Conservation (phyloP, 2,797 vertebrate species). For the Tangara arthus region DNA sequence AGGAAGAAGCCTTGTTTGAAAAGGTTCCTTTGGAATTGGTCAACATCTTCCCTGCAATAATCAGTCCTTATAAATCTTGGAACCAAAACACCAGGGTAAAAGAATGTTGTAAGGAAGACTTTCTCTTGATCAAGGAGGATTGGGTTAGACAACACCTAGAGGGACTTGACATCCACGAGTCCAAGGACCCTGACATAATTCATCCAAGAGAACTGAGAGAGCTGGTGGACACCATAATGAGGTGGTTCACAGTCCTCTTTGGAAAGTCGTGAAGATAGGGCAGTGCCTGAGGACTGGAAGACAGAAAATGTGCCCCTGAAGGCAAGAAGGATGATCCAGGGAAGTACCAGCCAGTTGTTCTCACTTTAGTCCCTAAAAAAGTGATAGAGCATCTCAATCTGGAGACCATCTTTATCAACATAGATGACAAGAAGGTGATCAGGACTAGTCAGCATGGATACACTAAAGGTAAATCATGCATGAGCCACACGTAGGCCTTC, state of each 20-base stretch:
- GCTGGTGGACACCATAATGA: accelerated
- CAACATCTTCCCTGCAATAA: neutral
- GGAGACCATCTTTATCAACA: neutral
- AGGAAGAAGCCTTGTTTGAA: neutral
- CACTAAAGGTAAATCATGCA: neutral
- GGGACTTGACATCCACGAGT: neutral
- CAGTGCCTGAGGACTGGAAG: neutral
- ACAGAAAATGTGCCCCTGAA: neutral
- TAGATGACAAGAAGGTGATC: neutral
- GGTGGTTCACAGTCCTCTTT: neutral
- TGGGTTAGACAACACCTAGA: neutral
- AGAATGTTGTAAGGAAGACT: neutral
- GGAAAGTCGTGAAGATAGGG: accelerated
- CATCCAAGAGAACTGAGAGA: neutral
- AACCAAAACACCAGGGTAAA: neutral
- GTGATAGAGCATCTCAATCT: neutral
- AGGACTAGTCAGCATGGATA: neutral
- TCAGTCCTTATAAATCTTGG: neutral
- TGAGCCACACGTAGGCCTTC: neutral
- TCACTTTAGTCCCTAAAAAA: neutral
- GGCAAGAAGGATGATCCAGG: neutral
- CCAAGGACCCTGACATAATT: neutral
- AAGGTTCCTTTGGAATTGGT: neutral
- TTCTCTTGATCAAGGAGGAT: neutral
- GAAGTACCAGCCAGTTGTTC: neutral